phyloP scores from a whole-genome alignment of 30 jellyfish, hydroid and myxozoan species.

The Aurelia sp. region DNA sequence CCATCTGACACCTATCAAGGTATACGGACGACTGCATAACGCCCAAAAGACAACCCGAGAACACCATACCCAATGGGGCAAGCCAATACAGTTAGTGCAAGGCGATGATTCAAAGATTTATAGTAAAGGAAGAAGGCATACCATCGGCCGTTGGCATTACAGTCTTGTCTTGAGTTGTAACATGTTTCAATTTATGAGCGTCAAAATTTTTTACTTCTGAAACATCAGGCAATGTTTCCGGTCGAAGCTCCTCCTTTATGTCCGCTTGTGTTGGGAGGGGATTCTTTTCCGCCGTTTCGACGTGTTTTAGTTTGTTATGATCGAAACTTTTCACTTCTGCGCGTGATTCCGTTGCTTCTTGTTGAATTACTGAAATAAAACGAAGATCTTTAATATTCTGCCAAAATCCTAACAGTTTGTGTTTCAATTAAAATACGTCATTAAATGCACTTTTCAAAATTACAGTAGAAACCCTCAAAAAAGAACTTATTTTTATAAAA shows the following conservation, averaged over 20 bases:
- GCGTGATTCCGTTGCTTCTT: slow-evolving; percentile 82
- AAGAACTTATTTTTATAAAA: too few relatives aligned
- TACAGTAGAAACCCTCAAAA: too few relatives aligned
- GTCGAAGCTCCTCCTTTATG: slow-evolving; percentile 82
- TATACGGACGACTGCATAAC: too few relatives aligned
- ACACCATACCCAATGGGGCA: too few relatives aligned
- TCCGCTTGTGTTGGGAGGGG: slow-evolving; percentile 93
- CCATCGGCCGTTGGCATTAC: slow-evolving; percentile 83
- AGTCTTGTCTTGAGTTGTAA: slow-evolving; percentile 74
- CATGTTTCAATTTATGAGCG: slow-evolving; percentile 64
- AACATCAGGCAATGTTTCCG: slow-evolving; percentile 81
- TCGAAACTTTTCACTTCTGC: slow-evolving; percentile 88
- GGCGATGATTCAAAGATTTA: too few relatives aligned
- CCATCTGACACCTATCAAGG: too few relatives aligned
- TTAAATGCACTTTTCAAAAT: too few relatives aligned
- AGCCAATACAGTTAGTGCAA: too few relatives aligned
- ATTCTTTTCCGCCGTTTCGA: slow-evolving; percentile 92
- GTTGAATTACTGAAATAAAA: slow-evolving; percentile 61
- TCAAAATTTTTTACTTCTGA: slow-evolving; percentile 86
- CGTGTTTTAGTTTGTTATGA: slow-evolving; percentile 81
- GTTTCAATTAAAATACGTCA: too few relatives aligned
- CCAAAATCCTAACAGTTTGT: too few relatives aligned
- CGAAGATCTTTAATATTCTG: not conserved
- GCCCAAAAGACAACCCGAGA: too few relatives aligned
- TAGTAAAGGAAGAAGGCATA: not conserved